Conservation (phyloP, 2,113 vertebrate species). For the Dicerorhinus sumatrensis region DNA sequence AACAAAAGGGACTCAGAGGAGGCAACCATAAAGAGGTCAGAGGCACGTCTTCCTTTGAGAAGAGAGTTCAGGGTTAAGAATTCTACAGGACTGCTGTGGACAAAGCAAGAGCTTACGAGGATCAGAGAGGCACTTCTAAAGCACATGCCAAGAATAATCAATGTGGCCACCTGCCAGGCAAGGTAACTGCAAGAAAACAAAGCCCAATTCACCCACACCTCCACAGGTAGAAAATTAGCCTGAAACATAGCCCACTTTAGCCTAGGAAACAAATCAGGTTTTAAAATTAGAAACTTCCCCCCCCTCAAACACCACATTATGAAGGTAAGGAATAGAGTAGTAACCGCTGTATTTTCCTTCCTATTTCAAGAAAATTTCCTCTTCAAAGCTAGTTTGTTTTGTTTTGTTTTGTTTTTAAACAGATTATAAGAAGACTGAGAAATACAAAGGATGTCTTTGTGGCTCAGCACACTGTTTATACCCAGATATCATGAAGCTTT, state of each 20-base stretch:
- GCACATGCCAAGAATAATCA: conserved; percentile 46
- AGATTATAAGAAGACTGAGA: conserved; percentile 66
- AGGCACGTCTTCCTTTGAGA: background rate
- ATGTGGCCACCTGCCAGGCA: conserved; percentile 46
- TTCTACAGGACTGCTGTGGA: background rate
- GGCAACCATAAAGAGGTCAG: background rate
- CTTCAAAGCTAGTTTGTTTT: conserved; percentile 54
- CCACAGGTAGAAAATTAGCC: conserved; percentile 19
- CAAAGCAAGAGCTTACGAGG: background rate
- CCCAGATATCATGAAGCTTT: conserved; percentile 79
- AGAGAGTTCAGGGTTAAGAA: background rate
- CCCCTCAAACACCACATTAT: background rate
- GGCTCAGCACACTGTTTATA: conserved; percentile 70
- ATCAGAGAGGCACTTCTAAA: conserved; percentile 38
- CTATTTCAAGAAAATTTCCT: conserved; percentile 67
- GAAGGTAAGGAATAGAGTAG: background rate
- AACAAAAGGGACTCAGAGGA: background rate
- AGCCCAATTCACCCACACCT: conserved; percentile 54
- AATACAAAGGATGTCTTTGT: conserved; percentile 74
- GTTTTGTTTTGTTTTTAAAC: background rate
- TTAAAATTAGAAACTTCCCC: conserved; percentile 21
- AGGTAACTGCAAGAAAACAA: conserved; percentile 63
- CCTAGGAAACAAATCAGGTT: background rate
- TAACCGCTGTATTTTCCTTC: conserved; percentile 34
- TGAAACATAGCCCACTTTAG: background rate